Percentiles rank a stretch among this genome's conserved stretches.
Conservation (phyloP, 1,140 invertebrate genomes). For the Saccostrea cuccullata region DNA sequence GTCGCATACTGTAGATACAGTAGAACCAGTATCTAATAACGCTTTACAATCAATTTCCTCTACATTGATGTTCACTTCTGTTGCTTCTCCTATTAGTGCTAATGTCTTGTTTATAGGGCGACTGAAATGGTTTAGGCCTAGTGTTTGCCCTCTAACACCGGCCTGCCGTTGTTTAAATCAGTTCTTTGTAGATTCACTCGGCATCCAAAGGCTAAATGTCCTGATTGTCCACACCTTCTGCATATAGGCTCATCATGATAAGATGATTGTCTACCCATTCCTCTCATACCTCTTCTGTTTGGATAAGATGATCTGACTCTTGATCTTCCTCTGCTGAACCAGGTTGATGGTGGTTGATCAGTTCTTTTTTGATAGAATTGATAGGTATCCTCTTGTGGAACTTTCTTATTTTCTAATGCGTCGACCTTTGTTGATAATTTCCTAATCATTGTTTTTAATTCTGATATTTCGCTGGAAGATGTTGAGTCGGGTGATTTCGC, state of each 20-base stretch:
- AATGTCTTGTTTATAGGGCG: no score
- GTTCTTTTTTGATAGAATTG: no score
- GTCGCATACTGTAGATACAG: slow-evolving; percentile 35
- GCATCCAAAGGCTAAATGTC: background rate
- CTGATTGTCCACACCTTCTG: slow-evolving; percentile 24
- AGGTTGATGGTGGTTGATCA: background rate
- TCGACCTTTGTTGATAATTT: background rate
- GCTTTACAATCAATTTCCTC: no score
- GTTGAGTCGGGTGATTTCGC: background rate
- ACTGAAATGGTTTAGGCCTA: no score
- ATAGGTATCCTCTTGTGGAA: background rate
- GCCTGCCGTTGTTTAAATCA: no score
- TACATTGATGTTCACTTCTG: no score
- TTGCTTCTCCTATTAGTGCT: no score
- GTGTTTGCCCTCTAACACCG: no score
- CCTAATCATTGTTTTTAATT: background rate
- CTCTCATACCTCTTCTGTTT: background rate
- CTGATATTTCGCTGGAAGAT: background rate
- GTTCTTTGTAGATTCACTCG: background rate
- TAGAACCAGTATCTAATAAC: slow-evolving; percentile 45
- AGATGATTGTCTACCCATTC: background rate
- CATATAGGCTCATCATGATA: slow-evolving; percentile 25
- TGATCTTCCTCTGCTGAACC: background rate
- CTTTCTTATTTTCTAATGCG: background rate
- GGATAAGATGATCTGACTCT: background rate